These are phyloP conservation scores for Dolichotis patagonum DNA, from an alignment of 2,113 vertebrate species.

Conservation along the genomic window DNA sequence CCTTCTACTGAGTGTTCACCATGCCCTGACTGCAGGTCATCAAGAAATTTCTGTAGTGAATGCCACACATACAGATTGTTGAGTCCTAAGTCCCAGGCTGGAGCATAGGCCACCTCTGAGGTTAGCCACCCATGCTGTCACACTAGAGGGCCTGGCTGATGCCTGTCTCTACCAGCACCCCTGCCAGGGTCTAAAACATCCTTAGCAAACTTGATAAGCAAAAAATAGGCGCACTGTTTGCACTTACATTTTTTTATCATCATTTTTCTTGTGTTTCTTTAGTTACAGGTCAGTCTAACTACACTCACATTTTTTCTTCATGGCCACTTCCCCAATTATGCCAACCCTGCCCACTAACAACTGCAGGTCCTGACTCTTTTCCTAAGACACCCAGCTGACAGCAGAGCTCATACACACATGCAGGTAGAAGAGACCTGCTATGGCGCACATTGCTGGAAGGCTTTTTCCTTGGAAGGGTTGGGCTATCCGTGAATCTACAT, in stretches of 20 bases:
- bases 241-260: not conserved
- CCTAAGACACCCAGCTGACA: not conserved
- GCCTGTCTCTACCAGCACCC: not conserved
- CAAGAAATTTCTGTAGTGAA: not conserved
- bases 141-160: no score
- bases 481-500: not conserved
- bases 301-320: not conserved
- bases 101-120: not conserved
- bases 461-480: not conserved
- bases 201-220: not conserved
- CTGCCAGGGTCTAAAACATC: not conserved
- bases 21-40: no score
- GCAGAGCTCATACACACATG: rapidly evolving
- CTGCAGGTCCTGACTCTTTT: not conserved
- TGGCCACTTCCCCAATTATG: no score
- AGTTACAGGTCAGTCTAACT: not conserved
- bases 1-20: not conserved
- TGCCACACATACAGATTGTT: rapidly evolving
- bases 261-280: not conserved
- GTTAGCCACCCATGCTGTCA: no score
- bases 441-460: no score
- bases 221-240: not conserved
- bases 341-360: rapidly evolving
- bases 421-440: not conserved
- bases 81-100: not conserved